A percentile compares a stretch with the other conserved stretches of the same genome.
These are phyloP conservation scores for Ferrisia virgata DNA, from an alignment of 2,888 invertebrate species.

Conservation along the genomic window DNA sequence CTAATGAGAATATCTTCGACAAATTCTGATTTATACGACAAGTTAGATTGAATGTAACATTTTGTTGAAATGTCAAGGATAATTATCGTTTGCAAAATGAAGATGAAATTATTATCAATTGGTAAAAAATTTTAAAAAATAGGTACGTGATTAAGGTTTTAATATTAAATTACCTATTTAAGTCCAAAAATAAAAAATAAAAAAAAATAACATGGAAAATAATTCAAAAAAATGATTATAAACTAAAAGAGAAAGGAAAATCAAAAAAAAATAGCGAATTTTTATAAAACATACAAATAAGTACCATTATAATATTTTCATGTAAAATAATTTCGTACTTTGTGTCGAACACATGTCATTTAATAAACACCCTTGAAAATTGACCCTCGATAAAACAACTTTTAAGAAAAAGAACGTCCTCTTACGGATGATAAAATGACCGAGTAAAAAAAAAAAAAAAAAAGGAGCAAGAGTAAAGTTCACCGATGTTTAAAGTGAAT, in stretches of 20 bases:
- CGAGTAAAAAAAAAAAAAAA: background rate
- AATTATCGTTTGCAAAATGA: too few relatives aligned
- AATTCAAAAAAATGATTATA: background rate
- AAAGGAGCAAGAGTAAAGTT: background rate
- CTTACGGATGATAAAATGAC: background rate
- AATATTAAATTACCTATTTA: too few relatives aligned
- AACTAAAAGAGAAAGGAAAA: background rate
- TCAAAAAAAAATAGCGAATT: background rate
- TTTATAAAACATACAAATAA: background rate
- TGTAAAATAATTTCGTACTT: background rate
- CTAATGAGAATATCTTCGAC: background rate
- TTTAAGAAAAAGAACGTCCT: background rate
- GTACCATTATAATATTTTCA: too few relatives aligned
- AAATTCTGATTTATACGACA: background rate
- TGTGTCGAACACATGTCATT: background rate
- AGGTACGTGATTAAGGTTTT: too few relatives aligned
- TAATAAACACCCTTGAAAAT: background rate
- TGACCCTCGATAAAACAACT: background rate
- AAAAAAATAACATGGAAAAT: too few relatives aligned
- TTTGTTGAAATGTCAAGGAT: slow-evolving; percentile 4
- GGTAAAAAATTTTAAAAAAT: too few relatives aligned
- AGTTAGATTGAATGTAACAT: background rate
- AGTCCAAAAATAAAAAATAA: too few relatives aligned
- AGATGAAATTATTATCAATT: too few relatives aligned
- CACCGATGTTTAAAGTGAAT: background rate